Evolutionary conservation across 2,888 invertebrate species (phyloP).

Genomic region (Yponomeuta cagnagella): DNA sequence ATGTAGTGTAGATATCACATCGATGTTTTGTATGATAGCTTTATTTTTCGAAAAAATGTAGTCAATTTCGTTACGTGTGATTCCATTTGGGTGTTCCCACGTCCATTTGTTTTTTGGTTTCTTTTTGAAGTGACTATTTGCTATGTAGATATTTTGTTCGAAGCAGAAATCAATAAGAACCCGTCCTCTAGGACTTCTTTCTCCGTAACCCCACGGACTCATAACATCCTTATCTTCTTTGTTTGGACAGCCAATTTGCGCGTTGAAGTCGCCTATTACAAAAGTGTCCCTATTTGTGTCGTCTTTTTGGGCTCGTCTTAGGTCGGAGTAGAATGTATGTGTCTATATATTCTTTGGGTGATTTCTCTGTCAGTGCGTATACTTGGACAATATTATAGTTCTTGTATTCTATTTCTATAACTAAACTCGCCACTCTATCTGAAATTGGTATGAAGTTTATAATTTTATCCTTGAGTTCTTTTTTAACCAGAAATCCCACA

Average conservation of each 20-base stretch:
- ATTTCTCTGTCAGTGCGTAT: neutral
- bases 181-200: conserved; percentile 22
- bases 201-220: conserved; percentile 17
- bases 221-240: neutral
- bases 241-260: conserved; percentile 7
- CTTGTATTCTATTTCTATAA: neutral
- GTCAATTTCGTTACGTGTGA: conserved; percentile 10
- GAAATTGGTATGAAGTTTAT: neutral
- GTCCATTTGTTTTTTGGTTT: conserved; percentile 21
- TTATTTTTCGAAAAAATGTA: neutral
- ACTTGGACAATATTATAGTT: neutral
- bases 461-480: neutral
- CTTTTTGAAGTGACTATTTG: conserved; percentile 18
- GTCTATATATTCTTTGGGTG: neutral
- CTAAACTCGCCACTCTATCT: neutral
- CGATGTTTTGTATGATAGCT: neutral
- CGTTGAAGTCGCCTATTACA: conserved; percentile 13
- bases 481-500: conserved; percentile 1
- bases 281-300: neutral
- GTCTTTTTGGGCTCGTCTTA: neutral
- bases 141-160: neutral
- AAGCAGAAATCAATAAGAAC: conserved; percentile 16
- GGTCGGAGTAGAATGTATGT: neutral
- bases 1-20: conserved; percentile 5
- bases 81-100: conserved; percentile 20